Base-by-base conservation (phyloP, 2,888 invertebrate genomes). In the Acrobasis repandana region DNA sequence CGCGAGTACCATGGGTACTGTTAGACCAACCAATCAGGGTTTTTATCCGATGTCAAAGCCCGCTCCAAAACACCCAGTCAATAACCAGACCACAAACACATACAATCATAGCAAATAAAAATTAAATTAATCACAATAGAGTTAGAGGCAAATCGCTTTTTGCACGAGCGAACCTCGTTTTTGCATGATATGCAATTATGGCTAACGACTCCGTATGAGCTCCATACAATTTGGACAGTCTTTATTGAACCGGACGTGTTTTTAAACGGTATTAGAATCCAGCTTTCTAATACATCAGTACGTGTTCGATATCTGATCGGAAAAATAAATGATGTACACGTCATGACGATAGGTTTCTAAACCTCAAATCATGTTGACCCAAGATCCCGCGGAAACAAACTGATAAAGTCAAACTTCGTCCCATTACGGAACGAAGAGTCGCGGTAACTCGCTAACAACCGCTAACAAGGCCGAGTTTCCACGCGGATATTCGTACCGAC, bases 171-270 rank as follows among this genome's bases (percentile, higher is more conserved):
- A 64, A 63, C 68, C 66, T 61, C 71, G 59, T 86, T 88, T 86
- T 88, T 85, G 84, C 85, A 81, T 84, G 82, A 84, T 82, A 79
- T 74, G 80, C 85, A 85, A 88, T 88, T 87, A 88, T 76, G 66
- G 70, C 73, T 85, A 82, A 85, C 85, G 83, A 85, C 73, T 80
- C 71, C 80, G 82, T 84, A 77, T 71, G 69, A 74, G 76, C 79
- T 80, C 79, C 79, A 83, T 83, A 80, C 75, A 69, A 80, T 80
- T 80, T 74, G 70, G 76, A 75, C 73, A 74, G 62, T 79, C 74
- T 83, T 74, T 78, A 77, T 83, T 72, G 70, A 70, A 71, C 71
- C 70, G 71, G 68, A 79, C 80, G 76, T 76, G 75, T 83, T 80
- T 83, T 80, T 82, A 78, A 84, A 81, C 80, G 74, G 78, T 80